These are phyloP conservation scores for Nothoprocta perdicaria DNA, from an alignment of 2,113 vertebrate species.

Conservation along the genomic window DNA sequence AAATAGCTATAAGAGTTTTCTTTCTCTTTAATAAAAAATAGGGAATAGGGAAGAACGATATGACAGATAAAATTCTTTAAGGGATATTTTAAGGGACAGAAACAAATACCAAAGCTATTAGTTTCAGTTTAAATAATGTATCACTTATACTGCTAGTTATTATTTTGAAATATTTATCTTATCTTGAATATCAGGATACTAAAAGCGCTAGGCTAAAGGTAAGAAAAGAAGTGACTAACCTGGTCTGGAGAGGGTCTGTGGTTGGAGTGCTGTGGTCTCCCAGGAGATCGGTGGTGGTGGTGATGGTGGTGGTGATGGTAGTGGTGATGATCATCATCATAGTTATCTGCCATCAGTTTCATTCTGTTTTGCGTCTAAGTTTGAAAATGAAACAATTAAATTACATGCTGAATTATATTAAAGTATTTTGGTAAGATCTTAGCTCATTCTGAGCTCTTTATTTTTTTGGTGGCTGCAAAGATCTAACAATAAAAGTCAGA, in stretches of 20 bases:
- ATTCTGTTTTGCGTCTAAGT: conserved; percentile 94
- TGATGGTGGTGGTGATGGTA: conserved; percentile 86
- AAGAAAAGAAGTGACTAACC: conserved; percentile 76
- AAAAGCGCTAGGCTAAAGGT: conserved; percentile 28
- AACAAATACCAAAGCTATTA: conserved; percentile 72
- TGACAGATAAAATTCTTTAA: conserved; percentile 58
- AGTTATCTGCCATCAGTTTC: conserved; percentile 97
- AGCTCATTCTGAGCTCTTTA: not conserved
- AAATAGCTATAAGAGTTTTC: not conserved
- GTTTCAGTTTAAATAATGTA: conserved; percentile 66
- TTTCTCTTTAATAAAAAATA: conserved; percentile 15
- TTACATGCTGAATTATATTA: conserved; percentile 26
- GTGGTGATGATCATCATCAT: conserved; percentile 93
- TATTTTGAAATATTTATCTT: conserved; percentile 67
- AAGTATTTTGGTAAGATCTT: not conserved
- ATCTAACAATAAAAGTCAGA: not conserved
- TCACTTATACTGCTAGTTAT: conserved; percentile 64
- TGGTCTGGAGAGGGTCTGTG: conserved; percentile 92
- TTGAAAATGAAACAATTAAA: conserved; percentile 36
- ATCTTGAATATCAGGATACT: conserved; percentile 45
- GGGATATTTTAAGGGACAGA: conserved; percentile 54
- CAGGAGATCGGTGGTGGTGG: conserved; percentile 86
- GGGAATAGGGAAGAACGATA: conserved; percentile 46
- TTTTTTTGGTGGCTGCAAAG: not conserved
- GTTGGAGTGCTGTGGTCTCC: conserved; percentile 89